Percentiles rank a stretch among this genome's conserved stretches.
Conservation (phyloP, 2,797 vertebrate species). For the Leptodactylus fallax region DNA sequence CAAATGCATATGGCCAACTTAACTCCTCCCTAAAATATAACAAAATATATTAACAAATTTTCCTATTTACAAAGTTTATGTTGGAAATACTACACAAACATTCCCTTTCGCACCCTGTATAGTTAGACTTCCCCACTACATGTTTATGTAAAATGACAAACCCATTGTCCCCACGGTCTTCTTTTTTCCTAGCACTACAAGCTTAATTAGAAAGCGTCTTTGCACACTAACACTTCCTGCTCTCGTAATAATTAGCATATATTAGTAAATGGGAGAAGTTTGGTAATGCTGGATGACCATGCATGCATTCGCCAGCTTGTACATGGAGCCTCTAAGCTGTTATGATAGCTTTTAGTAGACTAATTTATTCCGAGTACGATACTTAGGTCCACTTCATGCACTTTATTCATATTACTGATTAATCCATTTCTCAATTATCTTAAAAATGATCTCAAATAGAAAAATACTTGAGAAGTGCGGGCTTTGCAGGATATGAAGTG, state of each 20-base stretch:
- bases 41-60: background rate
- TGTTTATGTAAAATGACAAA: conserved; percentile 1
- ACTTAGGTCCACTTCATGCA: conserved; percentile 55
- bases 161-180: conserved; percentile 9
- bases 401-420: conserved; percentile 65
- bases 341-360: conserved; percentile 58
- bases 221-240: conserved; percentile 57
- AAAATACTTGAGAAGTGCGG: conserved; percentile 60
- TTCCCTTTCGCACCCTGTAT: background rate
- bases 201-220: conserved; percentile 61
- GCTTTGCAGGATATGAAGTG: conserved; percentile 55
- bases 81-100: background rate
- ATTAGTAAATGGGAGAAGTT: conserved; percentile 37
- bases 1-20: too few relatives aligned
- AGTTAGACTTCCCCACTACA: background rate
- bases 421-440: conserved; percentile 64
- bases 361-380: conserved; percentile 48
- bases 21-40: background rate
- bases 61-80: background rate
- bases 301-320: conserved; percentile 23
- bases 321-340: conserved; percentile 44
- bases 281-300: background rate
- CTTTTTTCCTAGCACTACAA: conserved; percentile 15
- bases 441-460: conserved; percentile 65
- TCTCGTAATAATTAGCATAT: conserved; percentile 38